Percentiles rank a stretch among this genome's conserved stretches.
Evolutionary conservation across 2,888 invertebrate species (phyloP).

Genomic region (Dasypogon diadema): DNA sequence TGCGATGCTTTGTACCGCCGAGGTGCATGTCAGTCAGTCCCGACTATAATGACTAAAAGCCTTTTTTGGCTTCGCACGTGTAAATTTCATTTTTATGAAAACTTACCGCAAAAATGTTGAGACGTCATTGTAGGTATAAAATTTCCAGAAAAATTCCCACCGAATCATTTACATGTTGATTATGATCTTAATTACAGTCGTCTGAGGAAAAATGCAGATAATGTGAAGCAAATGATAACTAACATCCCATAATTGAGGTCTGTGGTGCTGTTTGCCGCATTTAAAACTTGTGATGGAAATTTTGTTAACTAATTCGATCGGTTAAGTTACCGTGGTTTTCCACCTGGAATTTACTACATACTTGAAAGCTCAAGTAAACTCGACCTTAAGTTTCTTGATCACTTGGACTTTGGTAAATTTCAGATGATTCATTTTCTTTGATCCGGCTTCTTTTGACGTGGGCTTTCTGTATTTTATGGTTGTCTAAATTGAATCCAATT

Average conservation of each 20-base stretch:
- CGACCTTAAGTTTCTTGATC: neutral
- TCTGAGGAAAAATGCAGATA: neutral
- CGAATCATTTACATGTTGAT: slow-evolving; percentile 6
- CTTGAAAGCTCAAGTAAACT: neutral
- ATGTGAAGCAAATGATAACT: slow-evolving; percentile 6
- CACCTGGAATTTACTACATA: neutral
- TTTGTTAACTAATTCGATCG: neutral
- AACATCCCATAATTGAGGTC: neutral
- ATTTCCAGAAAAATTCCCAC: slow-evolving; percentile 6
- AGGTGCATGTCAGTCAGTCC: neutral
- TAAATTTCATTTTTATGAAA: slow-evolving; percentile 13
- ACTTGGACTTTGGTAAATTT: slow-evolving; percentile 8
- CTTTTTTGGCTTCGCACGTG: slow-evolving; percentile 5
- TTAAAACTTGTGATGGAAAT: neutral
- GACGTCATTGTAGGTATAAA: too few relatives aligned
- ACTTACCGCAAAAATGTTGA: neutral
- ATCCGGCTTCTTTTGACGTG: slow-evolving; percentile 16
- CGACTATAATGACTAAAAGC: slow-evolving; percentile 1
- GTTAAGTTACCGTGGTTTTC: neutral
- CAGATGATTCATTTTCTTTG: slow-evolving; percentile 28
- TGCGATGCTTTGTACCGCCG: neutral
- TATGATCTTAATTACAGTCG: slow-evolving; percentile 9
- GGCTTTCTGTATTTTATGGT: neutral
- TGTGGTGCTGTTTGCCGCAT: neutral
- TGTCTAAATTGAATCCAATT: neutral